Base-by-base conservation (phyloP, 2,888 invertebrate species). In the Orgyia antiqua region DNA sequence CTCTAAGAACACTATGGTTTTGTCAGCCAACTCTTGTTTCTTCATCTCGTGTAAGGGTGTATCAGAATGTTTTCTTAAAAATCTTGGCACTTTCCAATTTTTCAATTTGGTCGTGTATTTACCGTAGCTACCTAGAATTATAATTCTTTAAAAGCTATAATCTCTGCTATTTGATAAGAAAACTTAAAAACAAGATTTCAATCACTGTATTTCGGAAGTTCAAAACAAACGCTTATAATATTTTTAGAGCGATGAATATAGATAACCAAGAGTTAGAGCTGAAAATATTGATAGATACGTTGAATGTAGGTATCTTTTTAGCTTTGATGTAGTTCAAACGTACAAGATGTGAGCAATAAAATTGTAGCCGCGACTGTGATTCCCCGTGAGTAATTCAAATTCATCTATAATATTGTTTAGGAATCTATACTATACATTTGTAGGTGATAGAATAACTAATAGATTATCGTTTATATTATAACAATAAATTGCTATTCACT, bases 71-170 rank as follows among this genome's bases (percentile, higher is more conserved):
- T 91, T 91, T 29, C 91, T 86, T 26, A 92, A 70, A 58, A 92
- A 92, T 51, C 89, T 88, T 23, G 92, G 91, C 44, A 92, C 89
- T 70, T 90, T 91, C 91, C 91, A 92, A 46, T 89, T 89, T 63
- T 88, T 90, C 42, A 91, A 55, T 65, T 88, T 90, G 28, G 83
- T 87, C 12, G 87, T 78, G 38, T 87, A 87, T 61, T 87, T 84
- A 30, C 90, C 89, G 45, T 88, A 89, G 58, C 89, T 89, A 15
- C 90, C 88, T 87, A 71, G 40, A 79, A 83, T 20, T 24, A 27
- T 17, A 32, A 6, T 15, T 15, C 6, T 4, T 15, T 15, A 15
- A n/a, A 24, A 24, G 30, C 19, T 29, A 12, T 18, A 13, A 15
- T 20, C n/a, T 24, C n/a, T 15, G 10, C 9, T 6, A 26, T 15